Evolutionary conservation across 2,797 vertebrate genomes (phyloP), one percentile per base, ranked within the genome.

Genomic region (Tapera naevia): DNA sequence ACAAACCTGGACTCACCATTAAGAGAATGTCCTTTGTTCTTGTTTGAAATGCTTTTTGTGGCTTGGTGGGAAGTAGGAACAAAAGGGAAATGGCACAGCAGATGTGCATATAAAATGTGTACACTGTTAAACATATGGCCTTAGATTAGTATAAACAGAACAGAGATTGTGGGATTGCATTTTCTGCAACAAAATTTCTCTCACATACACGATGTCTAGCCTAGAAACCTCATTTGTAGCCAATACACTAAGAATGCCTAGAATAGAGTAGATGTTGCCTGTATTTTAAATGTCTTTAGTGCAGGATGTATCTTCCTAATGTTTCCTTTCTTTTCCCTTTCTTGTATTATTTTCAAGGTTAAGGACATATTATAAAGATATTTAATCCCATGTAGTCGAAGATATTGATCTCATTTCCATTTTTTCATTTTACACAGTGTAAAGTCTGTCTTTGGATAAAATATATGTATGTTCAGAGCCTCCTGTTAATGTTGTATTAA

Each of bases 81-180:
- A 93, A 96, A 95, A 81, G 72, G 24, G 88, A 88, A 39, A 73
- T 65, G 41, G 84, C 41, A 73, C 30, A 92, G 71, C 90, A 95
- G 89, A 89, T 95, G 75, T 48, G 76, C 60, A 62, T 66, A 80
- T 96, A 89, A 95, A 94, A 95, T 53, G 66, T 85, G 62, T 87
- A 80, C 66, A 61, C 74, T 88, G 66, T 76, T 93, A 93, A 95
- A 85, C 79, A 86, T 95, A 86, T 74, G 83, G 74, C 53, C 62
- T 62, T 46, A 53, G 56, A 75, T 51, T 60, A 82, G 65, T 73
- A 76, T 46, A 91, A 85, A 65, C 43, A 90, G 37, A 88, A 67
- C 18, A 70, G 79, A 86, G 51, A 80, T 58, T 32, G 54, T 48
- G 25, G 50, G 28, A 89, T 69, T 86, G 66, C n/a, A n/a, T 72